Base-by-base conservation (phyloP, 2,113 vertebrate species). In the Sterna hirundo region DNA sequence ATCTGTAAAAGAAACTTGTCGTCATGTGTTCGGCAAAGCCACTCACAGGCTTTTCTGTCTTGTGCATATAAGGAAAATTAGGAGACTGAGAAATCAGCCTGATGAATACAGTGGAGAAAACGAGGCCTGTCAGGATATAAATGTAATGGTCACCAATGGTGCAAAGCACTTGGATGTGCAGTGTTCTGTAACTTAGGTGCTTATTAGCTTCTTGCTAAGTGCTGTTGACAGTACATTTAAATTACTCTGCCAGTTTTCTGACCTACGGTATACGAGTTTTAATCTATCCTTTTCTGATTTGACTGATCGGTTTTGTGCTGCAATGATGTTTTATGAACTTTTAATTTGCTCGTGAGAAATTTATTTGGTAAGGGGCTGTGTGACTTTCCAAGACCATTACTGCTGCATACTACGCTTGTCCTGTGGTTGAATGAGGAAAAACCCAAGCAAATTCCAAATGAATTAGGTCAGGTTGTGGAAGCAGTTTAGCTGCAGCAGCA, bases 401-500 rank as follows among this genome's bases (percentile, higher is more conserved):
- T 91, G 0, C 27, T 51, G 17, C 46, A 4, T 54, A 10, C 61
- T 60, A 2, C 2, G 1, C 60, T 62, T 29, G 42, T 81, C 47
- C 30, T 68, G 38, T 62, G 29, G 9, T 17, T 79, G 61, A 44
- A 49, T 34, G 49, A 93, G 91, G 84, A 79, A 79, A 89, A 76
- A 83, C 74, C 49, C 81, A 47, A 86, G 78, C 32, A 94, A 71
- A 83, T 69, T 72, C 2, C 0, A 34, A 89, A 71, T 83, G 23
- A 93, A 85, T 64, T 95, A 79, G 83, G 94, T 91, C 93, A 82
- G 70, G 40, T 36, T 88, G 49, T 69, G 58, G 83, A 91, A 86
- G 46, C 68, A 81, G 93, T 92, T 80, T 54, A 66, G 58, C 83
- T 89, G 47, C 57, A 89, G 70, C 87, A 91, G 47, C 57, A 29